Evolutionary conservation across 2,113 vertebrate species (phyloP).

Genomic region (Tragelaphus strepsiceros): DNA sequence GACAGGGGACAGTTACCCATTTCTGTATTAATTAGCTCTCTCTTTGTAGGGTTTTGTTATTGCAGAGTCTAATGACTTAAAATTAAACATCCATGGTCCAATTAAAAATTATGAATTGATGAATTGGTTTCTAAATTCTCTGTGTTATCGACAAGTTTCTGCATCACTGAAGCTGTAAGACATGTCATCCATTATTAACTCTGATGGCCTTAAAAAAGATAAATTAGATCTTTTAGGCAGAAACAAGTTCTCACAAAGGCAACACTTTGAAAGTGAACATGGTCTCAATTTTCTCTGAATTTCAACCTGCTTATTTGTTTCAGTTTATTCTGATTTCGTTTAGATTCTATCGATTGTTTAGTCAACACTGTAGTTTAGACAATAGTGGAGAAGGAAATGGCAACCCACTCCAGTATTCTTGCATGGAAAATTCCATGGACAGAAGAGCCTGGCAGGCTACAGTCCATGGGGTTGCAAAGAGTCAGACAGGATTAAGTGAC

Average conservation of each 20-base stretch:
- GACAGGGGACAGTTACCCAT: not conserved
- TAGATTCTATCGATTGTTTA: constrained; percentile 65
- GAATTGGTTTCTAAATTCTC: constrained; percentile 62
- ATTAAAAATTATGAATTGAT: constrained; percentile 57
- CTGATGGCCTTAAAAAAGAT: constrained; percentile 42
- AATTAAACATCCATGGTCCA: constrained; percentile 34
- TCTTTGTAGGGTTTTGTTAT: constrained; percentile 27
- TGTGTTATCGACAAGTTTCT: constrained; percentile 47
- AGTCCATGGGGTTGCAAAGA: not conserved
- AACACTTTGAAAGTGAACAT: not conserved
- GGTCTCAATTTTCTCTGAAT: constrained; percentile 40
- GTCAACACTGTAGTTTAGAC: constrained; percentile 36
- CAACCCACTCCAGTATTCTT: not conserved
- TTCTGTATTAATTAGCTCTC: not conserved
- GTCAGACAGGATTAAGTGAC: not conserved
- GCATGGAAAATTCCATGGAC: not conserved
- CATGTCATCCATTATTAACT: constrained; percentile 29
- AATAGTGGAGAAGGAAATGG: not conserved
- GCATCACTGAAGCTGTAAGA: constrained; percentile 22
- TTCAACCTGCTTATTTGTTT: constrained; percentile 48
- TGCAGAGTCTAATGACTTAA: constrained; percentile 50
- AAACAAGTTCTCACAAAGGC: constrained; percentile 20
- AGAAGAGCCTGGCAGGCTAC: not conserved
- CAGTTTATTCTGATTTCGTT: constrained; percentile 54
- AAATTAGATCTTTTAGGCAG: constrained; percentile 35